These are phyloP conservation scores for Drosophila orena DNA, from an alignment of 1,140 invertebrate genomes.

Conservation along the genomic window DNA sequence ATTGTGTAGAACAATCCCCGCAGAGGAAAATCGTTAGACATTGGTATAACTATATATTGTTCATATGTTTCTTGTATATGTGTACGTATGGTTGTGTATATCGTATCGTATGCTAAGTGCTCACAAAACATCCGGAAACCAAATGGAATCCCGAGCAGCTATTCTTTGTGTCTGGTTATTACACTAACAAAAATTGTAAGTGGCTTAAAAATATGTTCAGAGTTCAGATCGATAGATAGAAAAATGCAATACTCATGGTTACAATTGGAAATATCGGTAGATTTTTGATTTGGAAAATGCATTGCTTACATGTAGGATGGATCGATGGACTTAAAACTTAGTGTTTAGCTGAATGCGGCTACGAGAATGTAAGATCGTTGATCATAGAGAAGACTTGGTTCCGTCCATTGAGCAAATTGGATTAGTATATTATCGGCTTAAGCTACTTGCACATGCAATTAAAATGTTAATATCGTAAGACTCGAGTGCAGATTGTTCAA, in stretches of 20 bases:
- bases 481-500: slow-evolving; percentile 39
- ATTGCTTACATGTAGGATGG: slow-evolving; percentile 49
- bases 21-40: slow-evolving; percentile 13
- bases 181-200: slow-evolving; percentile 50
- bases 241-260: slow-evolving; percentile 73
- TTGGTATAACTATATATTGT: slow-evolving; percentile 43
- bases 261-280: slow-evolving; percentile 55
- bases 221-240: slow-evolving; percentile 34
- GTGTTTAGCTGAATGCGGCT: slow-evolving; percentile 22
- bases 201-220: slow-evolving; percentile 46
- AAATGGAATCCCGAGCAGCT: slow-evolving; percentile 10
- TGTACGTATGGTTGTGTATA: slow-evolving; percentile 43
- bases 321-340: slow-evolving; percentile 35
- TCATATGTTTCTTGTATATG: slow-evolving; percentile 53
- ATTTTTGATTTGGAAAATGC: slow-evolving; percentile 54
- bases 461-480: slow-evolving; percentile 70
- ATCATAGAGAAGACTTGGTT: slow-evolving; percentile 33
- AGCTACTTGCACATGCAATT: slow-evolving; percentile 64
- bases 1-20: slow-evolving; percentile 15
- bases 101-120: slow-evolving; percentile 42
- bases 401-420: slow-evolving; percentile 51
- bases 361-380: slow-evolving; percentile 39
- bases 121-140: slow-evolving; percentile 5
- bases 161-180: slow-evolving; percentile 25
- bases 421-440: slow-evolving; percentile 58